Conservation (phyloP, 92 coral and sea anemone genomes). For the Metridium senile region DNA sequence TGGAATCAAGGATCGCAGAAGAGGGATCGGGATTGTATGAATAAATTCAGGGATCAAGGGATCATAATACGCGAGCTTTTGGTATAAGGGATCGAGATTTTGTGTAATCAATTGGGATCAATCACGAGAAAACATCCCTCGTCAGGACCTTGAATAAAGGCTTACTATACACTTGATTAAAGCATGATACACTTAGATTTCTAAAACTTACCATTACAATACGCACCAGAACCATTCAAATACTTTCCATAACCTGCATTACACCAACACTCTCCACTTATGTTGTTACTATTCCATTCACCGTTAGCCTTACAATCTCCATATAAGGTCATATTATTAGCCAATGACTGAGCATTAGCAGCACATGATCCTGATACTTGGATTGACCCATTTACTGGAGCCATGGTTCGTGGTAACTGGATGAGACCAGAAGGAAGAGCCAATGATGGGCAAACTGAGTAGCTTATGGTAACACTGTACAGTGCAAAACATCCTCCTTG, state of each 20-base stretch:
- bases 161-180: conserved; percentile 33
- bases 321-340: conserved; percentile 29
- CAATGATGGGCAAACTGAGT: conserved; percentile 48
- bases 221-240: neutral
- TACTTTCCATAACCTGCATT: conserved; percentile 45
- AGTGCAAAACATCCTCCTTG: conserved; percentile 57
- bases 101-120: too few relatives aligned
- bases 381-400: conserved; percentile 57
- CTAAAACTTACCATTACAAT: conserved; percentile 14
- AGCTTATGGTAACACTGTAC: conserved; percentile 38
- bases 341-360: conserved; percentile 37
- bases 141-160: too few relatives aligned
- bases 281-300: conserved; percentile 39
- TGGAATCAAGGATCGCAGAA: too few relatives aligned
- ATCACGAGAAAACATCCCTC: too few relatives aligned
- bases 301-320: conserved; percentile 60
- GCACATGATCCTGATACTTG: conserved; percentile 45
- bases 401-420: conserved; percentile 44
- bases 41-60: too few relatives aligned
- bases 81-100: too few relatives aligned
- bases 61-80: too few relatives aligned
- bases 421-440: conserved; percentile 48
- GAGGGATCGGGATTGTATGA: too few relatives aligned
- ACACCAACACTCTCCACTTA: conserved; percentile 50
- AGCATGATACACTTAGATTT: conserved; percentile 38